Percentiles rank a stretch among this genome's conserved stretches.
Evolutionary conservation across 37 sponge, comb jelly and placozoan genomes (phyloP).

Genomic region (Haliclona indistincta): DNA sequence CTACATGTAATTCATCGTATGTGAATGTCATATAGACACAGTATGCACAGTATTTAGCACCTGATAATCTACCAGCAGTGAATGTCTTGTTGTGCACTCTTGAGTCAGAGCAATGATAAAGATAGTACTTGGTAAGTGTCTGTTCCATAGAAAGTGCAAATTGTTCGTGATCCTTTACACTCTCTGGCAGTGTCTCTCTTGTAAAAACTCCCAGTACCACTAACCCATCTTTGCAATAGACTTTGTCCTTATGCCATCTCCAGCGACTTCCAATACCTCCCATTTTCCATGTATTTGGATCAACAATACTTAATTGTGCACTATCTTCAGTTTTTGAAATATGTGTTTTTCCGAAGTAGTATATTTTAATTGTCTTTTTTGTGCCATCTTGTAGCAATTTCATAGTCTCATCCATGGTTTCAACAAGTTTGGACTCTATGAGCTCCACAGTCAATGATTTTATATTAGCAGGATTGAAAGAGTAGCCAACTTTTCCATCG

Average conservation of each 20-base stretch:
- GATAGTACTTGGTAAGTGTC: not conserved
- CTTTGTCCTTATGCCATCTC: not conserved
- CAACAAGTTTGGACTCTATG: not conserved
- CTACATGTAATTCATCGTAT: too few relatives aligned
- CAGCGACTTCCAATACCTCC: not conserved
- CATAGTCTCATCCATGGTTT: not conserved
- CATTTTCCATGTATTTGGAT: conserved; percentile 6
- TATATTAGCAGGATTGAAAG: not conserved
- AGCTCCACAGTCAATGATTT: not conserved
- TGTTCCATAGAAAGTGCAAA: conserved; percentile 6
- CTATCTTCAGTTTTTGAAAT: too few relatives aligned
- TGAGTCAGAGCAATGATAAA: not conserved
- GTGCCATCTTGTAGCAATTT: not conserved
- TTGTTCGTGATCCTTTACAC: not conserved
- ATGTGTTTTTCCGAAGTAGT: conserved; percentile 8
- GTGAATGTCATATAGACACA: not conserved
- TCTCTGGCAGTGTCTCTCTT: not conserved
- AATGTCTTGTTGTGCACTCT: conserved; percentile 4
- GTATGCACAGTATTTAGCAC: not conserved
- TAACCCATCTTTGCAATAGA: conserved; percentile 4
- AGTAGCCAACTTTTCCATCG: too few relatives aligned
- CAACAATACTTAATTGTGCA: too few relatives aligned
- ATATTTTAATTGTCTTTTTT: not conserved
- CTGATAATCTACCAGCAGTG: not conserved
- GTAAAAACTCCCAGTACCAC: conserved; percentile 4